Evolutionary conservation across 2,888 invertebrate species (phyloP).

Genomic region (Platerodrilus igneus): DNA sequence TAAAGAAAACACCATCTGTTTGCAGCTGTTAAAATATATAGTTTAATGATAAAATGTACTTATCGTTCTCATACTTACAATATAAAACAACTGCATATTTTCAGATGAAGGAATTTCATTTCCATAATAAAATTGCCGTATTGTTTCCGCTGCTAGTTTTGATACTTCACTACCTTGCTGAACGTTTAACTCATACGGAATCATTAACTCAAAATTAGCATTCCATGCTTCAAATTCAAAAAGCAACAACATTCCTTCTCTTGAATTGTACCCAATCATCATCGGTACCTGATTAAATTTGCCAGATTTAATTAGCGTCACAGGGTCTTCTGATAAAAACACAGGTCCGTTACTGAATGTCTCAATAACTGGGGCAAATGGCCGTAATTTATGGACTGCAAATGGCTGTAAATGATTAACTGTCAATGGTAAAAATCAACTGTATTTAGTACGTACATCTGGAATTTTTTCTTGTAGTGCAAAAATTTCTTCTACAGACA

Average conservation of each 20-base stretch:
- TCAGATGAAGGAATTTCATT: constrained; percentile 42
- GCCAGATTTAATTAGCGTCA: constrained; percentile 35
- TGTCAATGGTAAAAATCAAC: too few species aligned
- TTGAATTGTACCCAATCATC: constrained; percentile 39
- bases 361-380: constrained; percentile 31
- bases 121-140: constrained; percentile 48
- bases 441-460: constrained; percentile 37
- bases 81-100: constrained; percentile 35
- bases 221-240: constrained; percentile 16
- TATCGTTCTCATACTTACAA: too few species aligned
- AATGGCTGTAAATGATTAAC: too few species aligned
- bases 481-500: constrained; percentile 41
- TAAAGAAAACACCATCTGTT: constrained; percentile 29
- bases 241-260: constrained; percentile 42
- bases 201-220: too few species aligned
- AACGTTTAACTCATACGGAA: too few species aligned
- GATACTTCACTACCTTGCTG: constrained; percentile 32
- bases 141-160: constrained; percentile 40
- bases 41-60: constrained; percentile 18
- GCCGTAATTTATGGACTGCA: too few species aligned
- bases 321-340: constrained; percentile 37
- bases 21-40: constrained; percentile 24
- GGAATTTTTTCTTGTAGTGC: constrained; percentile 40
- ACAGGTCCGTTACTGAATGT: constrained; percentile 28
- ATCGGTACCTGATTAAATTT: constrained; percentile 41